These are phyloP conservation scores for Archivesica marissinica DNA, from an alignment of 1,140 invertebrate genomes.

Conservation along the genomic window DNA sequence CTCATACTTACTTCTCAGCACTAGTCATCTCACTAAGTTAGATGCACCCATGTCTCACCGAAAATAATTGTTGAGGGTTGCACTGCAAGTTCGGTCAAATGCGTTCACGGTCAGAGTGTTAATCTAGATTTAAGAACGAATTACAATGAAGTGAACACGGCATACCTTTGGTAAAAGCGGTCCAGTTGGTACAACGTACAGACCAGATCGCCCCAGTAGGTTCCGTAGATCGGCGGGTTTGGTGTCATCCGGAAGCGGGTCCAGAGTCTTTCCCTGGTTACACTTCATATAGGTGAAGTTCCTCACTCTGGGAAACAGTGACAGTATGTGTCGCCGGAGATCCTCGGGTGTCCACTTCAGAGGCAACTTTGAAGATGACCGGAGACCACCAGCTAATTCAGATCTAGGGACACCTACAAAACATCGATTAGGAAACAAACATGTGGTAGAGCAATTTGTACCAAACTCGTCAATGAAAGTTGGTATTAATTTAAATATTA, in stretches of 20 bases:
- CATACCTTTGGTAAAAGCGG: slow-evolving; percentile 48
- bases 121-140: too few relatives aligned
- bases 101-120: too few relatives aligned
- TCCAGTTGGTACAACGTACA: slow-evolving; percentile 51
- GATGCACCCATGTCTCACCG: too few relatives aligned
- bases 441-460: too few relatives aligned
- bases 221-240: slow-evolving; percentile 49
- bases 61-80: too few relatives aligned
- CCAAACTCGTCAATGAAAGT: neutral
- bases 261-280: slow-evolving; percentile 47
- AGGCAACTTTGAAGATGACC: slow-evolving; percentile 54
- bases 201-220: slow-evolving; percentile 45
- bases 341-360: slow-evolving; percentile 47
- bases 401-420: slow-evolving; percentile 50
- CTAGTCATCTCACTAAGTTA: too few relatives aligned
- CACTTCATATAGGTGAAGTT: slow-evolving; percentile 54
- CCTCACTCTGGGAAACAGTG: slow-evolving; percentile 39
- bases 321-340: slow-evolving; percentile 20
- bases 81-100: too few relatives aligned
- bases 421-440: too few relatives aligned
- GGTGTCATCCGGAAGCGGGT: slow-evolving; percentile 52
- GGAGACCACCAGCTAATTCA: slow-evolving; percentile 43
- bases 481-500: neutral
- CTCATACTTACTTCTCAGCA: too few relatives aligned
- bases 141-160: too few relatives aligned